Evolutionary conservation across 2,888 invertebrate species (phyloP).

Genomic region (Syrphus vitripennis): DNA sequence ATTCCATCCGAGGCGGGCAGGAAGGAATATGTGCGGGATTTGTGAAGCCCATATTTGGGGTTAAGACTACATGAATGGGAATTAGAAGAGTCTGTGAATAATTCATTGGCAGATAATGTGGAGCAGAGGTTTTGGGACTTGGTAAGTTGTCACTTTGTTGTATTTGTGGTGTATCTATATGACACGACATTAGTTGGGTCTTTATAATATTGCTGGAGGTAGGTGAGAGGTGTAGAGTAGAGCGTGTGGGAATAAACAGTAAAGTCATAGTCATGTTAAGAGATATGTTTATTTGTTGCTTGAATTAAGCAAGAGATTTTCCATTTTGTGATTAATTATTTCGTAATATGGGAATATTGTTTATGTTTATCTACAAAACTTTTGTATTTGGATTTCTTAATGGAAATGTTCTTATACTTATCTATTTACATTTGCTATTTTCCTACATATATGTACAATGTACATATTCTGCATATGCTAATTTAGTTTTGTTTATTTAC

Average conservation of each 20-base stretch:
- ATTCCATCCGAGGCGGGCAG: neutral
- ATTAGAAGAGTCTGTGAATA: conserved; percentile 66
- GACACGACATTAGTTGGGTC: conserved; percentile 43
- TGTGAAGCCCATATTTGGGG: conserved; percentile 37
- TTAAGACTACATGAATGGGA: conserved; percentile 57
- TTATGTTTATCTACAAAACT: conserved; percentile 21
- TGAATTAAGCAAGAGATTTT: conserved; percentile 52
- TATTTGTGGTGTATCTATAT: conserved; percentile 51
- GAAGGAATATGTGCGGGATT: neutral
- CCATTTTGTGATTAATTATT: conserved; percentile 62
- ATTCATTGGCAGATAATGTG: conserved; percentile 69
- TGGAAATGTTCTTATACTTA: neutral
- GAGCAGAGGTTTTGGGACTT: conserved; percentile 62
- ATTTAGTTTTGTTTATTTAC: too few relatives aligned
- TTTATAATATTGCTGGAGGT: conserved; percentile 18
- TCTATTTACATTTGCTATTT: too few relatives aligned
- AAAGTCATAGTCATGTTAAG: neutral
- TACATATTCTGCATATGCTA: too few relatives aligned
- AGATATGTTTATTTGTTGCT: conserved; percentile 23
- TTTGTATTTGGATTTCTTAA: conserved; percentile 32
- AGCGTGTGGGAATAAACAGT: too few relatives aligned
- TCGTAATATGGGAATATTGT: conserved; percentile 43
- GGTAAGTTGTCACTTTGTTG: conserved; percentile 68
- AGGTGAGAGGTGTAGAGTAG: neutral
- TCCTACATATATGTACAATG: too few relatives aligned